Evolutionary conservation across 2,888 invertebrate species (phyloP).

Genomic region (Clistopyga incitator): DNA sequence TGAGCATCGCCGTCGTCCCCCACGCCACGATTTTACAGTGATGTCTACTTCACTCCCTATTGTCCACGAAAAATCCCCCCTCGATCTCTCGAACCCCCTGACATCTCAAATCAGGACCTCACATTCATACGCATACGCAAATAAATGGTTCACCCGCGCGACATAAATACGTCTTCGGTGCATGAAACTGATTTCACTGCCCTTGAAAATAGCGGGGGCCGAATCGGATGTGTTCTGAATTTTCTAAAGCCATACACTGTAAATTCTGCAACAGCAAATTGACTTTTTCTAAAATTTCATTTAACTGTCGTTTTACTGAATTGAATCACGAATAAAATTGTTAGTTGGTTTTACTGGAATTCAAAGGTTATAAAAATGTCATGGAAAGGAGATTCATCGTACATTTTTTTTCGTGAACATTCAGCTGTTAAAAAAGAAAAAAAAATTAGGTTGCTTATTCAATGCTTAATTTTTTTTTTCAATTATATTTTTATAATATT

Average conservation of each 20-base stretch:
- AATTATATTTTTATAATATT: not conserved
- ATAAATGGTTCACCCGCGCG: constrained; percentile 33
- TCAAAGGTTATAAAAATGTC: too few relatives aligned
- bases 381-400: too few relatives aligned
- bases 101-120: constrained; percentile 32
- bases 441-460: too few relatives aligned
- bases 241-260: not conserved
- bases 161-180: constrained; percentile 46
- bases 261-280: not conserved
- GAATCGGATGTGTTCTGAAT: not conserved
- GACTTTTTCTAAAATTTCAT: too few relatives aligned
- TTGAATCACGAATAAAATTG: not conserved
- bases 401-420: too few relatives aligned
- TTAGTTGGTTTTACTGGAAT: too few relatives aligned
- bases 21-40: constrained; percentile 7
- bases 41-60: constrained; percentile 54
- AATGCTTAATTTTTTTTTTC: not conserved
- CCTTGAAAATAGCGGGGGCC: too few relatives aligned
- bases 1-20: constrained; percentile 76
- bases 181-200: constrained; percentile 14
- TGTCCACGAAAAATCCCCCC: constrained; percentile 57
- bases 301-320: too few relatives aligned
- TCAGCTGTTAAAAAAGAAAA: too few relatives aligned
- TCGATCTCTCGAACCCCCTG: not conserved
- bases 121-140: constrained; percentile 38